phyloP scores from a whole-genome alignment of 2,888 invertebrate genomes.

The Eristalis pertinax region DNA sequence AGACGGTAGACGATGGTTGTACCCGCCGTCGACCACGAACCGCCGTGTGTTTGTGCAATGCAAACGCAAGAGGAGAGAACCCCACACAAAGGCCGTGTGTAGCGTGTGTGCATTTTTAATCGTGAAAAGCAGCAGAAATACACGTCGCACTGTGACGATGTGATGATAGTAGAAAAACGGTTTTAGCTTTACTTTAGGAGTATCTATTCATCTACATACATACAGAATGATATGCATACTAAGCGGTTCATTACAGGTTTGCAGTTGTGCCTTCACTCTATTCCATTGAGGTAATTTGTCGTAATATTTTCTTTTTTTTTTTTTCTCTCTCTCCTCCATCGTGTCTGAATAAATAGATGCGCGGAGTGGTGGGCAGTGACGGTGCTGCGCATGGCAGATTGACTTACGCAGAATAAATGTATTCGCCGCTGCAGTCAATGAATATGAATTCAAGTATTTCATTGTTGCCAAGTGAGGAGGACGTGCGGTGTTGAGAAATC shows the following conservation, averaged over 20 bases:
- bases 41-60: slow-evolving; percentile 19
- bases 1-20: slow-evolving; percentile 33
- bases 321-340: neutral
- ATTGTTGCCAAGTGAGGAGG: neutral
- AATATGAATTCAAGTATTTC: neutral
- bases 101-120: slow-evolving; percentile 58
- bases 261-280: slow-evolving; percentile 14
- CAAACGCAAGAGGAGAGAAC: slow-evolving; percentile 17
- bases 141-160: slow-evolving; percentile 17
- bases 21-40: neutral
- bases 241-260: slow-evolving; percentile 64
- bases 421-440: neutral
- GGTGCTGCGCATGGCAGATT: neutral
- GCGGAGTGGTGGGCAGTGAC: neutral
- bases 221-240: slow-evolving; percentile 62
- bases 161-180: slow-evolving; percentile 66
- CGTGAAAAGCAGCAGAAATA: neutral
- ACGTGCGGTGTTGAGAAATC: neutral
- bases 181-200: slow-evolving; percentile 29
- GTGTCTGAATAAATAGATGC: slow-evolving; percentile 15
- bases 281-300: slow-evolving; percentile 60
- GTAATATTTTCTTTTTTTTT: slow-evolving; percentile 9
- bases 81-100: neutral
- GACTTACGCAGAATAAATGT: neutral
- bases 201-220: neutral